These are phyloP conservation scores for Rhopilema esculentum DNA, from an alignment of 30 jellyfish, hydroid and myxozoan genomes.

Conservation along the genomic window DNA sequence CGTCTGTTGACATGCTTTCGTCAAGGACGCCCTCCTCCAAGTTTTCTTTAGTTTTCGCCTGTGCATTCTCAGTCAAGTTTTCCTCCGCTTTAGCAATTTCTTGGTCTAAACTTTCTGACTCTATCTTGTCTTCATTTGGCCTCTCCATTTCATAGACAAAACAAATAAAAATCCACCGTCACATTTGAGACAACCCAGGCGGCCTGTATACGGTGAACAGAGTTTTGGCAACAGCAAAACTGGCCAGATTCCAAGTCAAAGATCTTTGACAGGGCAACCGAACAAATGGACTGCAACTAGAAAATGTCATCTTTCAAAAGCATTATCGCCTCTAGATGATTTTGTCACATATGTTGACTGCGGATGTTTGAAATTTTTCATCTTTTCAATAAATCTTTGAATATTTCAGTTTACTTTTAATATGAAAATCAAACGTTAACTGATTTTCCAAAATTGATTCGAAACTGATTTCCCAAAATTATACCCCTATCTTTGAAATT, in stretches of 20 bases:
- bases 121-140: conserved; percentile 15
- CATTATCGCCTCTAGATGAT: background rate
- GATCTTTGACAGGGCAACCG: conserved; percentile 60
- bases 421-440: too few species aligned
- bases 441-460: background rate
- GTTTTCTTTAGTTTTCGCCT: conserved; percentile 28
- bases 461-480: too few species aligned
- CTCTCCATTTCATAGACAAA: conserved; percentile 9
- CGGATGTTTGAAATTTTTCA: background rate
- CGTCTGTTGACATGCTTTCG: background rate
- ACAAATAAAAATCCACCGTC: background rate
- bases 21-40: conserved; percentile 42
- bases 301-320: background rate
- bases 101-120: background rate
- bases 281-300: background rate
- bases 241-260: conserved; percentile 53
- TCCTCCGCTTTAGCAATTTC: conserved; percentile 40
- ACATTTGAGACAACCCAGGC: background rate
- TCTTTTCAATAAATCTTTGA: background rate
- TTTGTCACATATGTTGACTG: too few species aligned
- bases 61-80: conserved; percentile 35
- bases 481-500: too few species aligned
- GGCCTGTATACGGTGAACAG: background rate
- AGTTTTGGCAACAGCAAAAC: conserved; percentile 9
- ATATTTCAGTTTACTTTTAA: too few species aligned